Percentiles rank a stretch among this genome's conserved stretches.
These are phyloP conservation scores for Lytechinus variegatus DNA, from an alignment of 35 echinoderm and acorn worm genomes.

Conservation along the genomic window DNA sequence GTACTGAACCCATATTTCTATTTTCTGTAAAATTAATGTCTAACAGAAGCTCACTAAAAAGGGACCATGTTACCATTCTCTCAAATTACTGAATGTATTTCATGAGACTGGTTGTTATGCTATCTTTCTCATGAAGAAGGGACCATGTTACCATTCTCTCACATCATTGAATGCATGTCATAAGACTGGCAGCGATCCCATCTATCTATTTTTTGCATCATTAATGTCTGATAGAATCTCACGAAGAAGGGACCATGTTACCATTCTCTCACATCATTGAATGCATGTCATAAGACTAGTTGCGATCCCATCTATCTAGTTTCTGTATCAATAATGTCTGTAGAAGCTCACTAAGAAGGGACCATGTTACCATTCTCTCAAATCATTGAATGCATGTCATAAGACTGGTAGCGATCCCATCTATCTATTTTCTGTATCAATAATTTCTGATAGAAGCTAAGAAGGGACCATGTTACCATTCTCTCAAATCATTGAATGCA, in stretches of 20 bases:
- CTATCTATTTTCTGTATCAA: background rate
- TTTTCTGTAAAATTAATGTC: no score
- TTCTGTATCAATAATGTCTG: background rate
- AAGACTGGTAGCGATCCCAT: slow-evolving; percentile 35
- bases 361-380: slow-evolving; percentile 31
- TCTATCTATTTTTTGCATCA: no score
- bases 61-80: no score
- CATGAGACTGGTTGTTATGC: slow-evolving; percentile 25
- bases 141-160: no score
- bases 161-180: no score
- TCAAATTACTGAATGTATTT: background rate
- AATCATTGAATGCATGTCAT: background rate
- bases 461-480: slow-evolving; percentile 60
- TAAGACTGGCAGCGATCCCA: no score
- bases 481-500: background rate
- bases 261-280: slow-evolving; percentile 1
- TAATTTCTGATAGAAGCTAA: slow-evolving; percentile 37
- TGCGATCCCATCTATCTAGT: background rate
- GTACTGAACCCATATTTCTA: no score
- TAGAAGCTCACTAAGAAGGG: background rate
- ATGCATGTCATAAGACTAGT: slow-evolving; percentile 19
- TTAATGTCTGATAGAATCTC: no score
- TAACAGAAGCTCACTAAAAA: no score
- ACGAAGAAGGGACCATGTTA: no score
- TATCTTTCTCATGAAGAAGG: background rate